These are phyloP conservation scores for Hermaeophaga mercurialis DNA, from an alignment of 2,888 invertebrate genomes.

Conservation along the genomic window DNA sequence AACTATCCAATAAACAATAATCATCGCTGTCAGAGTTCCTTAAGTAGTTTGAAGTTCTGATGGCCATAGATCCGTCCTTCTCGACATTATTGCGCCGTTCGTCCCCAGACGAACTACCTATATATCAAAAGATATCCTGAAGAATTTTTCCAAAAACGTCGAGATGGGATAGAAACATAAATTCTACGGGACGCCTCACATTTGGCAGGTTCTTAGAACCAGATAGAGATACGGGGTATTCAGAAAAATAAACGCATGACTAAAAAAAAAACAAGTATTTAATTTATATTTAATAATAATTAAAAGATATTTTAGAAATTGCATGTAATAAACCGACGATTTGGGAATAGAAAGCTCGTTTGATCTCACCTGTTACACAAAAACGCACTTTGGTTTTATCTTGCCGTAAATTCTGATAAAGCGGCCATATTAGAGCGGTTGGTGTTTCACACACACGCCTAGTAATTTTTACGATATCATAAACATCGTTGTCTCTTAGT, in stretches of 20 bases:
- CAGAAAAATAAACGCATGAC: too few species aligned
- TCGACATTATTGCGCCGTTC: constrained; percentile 33
- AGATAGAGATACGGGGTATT: too few species aligned
- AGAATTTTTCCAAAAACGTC: constrained; percentile 32
- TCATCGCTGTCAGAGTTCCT: constrained; percentile 55
- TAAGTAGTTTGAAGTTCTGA: constrained; percentile 52
- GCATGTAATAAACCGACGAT: too few species aligned
- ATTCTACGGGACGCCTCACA: too few species aligned
- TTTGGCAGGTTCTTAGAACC: too few species aligned
- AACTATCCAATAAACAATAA: constrained; percentile 57
- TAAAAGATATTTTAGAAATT: too few species aligned
- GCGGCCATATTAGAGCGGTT: constrained; percentile 7
- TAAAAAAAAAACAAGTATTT: too few species aligned
- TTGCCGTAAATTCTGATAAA: constrained; percentile 3
- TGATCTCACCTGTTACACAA: constrained; percentile 6
- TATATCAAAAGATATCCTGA: constrained; percentile 33
- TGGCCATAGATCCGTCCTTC: constrained; percentile 43
- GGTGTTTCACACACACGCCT: constrained; percentile 27
- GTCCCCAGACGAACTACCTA: constrained; percentile 27
- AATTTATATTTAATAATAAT: too few species aligned
- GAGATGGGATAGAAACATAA: neutral
- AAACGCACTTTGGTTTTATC: constrained; percentile 1
- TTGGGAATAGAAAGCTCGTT: too few species aligned
- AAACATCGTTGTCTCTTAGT: constrained; percentile 26
- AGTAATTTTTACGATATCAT: constrained; percentile 38